These are phyloP conservation scores for cattle (Bos taurus) DNA, from an alignment of 2,113 vertebrate genomes.

Conservation along the genomic window ARS-UCD2.0 NC_037344.1:60604501-60605000, in stretches of 20 bases:
- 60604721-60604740: background rate
- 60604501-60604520: background rate
- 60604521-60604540: too few species aligned
- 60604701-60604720: background rate
- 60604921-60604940: background rate
- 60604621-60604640: background rate
- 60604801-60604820: background rate
- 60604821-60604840: background rate
- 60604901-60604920: background rate
- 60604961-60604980: background rate
- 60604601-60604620: too few species aligned
- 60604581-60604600: too few species aligned
- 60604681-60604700: background rate
- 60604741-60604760: background rate
- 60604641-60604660: background rate
- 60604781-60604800: background rate
- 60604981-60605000: background rate
- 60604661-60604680: background rate
- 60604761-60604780: background rate
- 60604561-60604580: too few species aligned
- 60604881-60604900: background rate
- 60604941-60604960: background rate
- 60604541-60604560: too few species aligned
- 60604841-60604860: background rate
- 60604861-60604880: background rate